A percentile compares a stretch with the other conserved stretches of the same genome.
Conservation (phyloP, 1,140 invertebrate genomes). For the Drosophila melanica region DNA sequence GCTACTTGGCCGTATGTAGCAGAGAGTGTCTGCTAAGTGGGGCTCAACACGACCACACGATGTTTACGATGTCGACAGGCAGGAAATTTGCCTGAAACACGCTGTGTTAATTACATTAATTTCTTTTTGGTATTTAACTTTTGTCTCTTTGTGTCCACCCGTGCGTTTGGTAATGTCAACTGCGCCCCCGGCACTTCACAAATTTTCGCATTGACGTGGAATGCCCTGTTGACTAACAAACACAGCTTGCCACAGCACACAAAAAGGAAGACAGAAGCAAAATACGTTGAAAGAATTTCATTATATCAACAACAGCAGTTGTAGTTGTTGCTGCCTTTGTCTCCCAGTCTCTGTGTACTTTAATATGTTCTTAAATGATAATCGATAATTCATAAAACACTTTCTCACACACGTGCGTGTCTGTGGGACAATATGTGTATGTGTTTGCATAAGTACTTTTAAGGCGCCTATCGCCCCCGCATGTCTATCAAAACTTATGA, state of each 20-base stretch:
- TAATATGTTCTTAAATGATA: constrained; percentile 60
- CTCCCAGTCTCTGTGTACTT: constrained; percentile 24
- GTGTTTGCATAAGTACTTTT: constrained; percentile 48
- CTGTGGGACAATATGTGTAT: constrained; percentile 14
- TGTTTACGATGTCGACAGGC: constrained; percentile 10
- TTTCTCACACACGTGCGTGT: constrained; percentile 17
- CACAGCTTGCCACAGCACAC: constrained; percentile 16
- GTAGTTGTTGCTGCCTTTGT: constrained; percentile 26
- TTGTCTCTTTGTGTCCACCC: constrained; percentile 5
- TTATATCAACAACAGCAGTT: constrained; percentile 44
- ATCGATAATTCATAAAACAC: constrained; percentile 62
- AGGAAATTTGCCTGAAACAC: constrained; percentile 30
- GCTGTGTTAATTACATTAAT: constrained; percentile 56
- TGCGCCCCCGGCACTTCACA: constrained; percentile 13
- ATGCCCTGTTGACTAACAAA: constrained; percentile 21
- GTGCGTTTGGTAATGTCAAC: constrained; percentile 19
- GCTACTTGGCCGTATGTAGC: constrained; percentile 17
- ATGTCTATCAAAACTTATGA: constrained; percentile 56
- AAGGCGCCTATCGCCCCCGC: constrained; percentile 31
- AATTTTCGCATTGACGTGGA: constrained; percentile 32
- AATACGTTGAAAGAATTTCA: constrained; percentile 55
- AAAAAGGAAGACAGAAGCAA: not conserved
- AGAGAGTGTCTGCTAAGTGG: not conserved
- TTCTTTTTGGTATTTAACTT: constrained; percentile 18
- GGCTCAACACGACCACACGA: constrained; percentile 27